Base-by-base conservation (phyloP, 2,113 vertebrate genomes). In the Nipponia nippon region DNA sequence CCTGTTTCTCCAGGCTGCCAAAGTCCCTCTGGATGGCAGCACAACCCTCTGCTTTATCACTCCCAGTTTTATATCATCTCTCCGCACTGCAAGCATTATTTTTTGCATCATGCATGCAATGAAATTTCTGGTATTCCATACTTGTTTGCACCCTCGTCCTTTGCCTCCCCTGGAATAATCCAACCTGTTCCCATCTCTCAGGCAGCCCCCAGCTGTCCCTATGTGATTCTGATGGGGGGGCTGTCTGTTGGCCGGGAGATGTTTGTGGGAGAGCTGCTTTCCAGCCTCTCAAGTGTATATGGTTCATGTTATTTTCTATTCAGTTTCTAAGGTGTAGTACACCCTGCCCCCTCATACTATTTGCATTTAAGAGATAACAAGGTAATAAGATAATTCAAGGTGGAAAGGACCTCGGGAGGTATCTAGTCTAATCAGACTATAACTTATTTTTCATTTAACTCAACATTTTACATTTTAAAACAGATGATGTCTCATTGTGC, bases 1-100 rank as follows among this genome's bases (percentile, higher is more conserved):
- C 72, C 49, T 34, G n/a, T 25, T 89, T 66, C 80, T 95, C 63
- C 81, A 73, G 75, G 52, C 61, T 90, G n/a, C 32, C 7, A 0
- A 22, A 70, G 55, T 81, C 92, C 96, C 95, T 96, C 96, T 95
- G 96, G 96, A 93, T 96, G 96, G 96, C 96, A 97, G 95, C 95
- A 97, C 83, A 96, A 25, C 56, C n/a, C 65, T 96, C 91, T 94
- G 62, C 76, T 94, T 87, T 29, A 56, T 40, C 87, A 44, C 2
- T 10, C 13, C 26, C 27, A 27, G 32, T 4, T 65, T 83, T 72
- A 16, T 1, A 59, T 44, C 44, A 4, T 42, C 44, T 76, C 72
- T 25, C n/a, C 2, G 17, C 2, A 0, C 76, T 17, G 47, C 12
- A 2, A 49, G 23, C 1, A 0, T 3, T 46, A 23, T 42, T 42